Percentiles rank a stretch among this genome's conserved stretches.
Conservation (phyloP, 2,113 vertebrate genomes). For the Apteryx mantelli region DNA sequence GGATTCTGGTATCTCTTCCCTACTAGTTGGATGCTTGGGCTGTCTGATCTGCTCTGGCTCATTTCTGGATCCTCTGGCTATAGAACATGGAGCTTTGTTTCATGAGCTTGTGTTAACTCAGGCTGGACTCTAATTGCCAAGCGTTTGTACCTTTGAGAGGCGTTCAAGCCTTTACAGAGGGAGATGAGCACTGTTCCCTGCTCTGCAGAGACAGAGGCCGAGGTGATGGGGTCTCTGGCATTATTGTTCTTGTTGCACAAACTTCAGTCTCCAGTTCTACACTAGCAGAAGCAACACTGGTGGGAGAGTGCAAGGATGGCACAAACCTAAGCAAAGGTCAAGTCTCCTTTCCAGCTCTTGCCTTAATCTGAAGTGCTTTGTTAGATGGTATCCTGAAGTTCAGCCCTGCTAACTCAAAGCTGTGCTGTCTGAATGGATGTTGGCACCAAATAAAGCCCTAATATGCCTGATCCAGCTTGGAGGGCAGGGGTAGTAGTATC, state of each 20-base stretch:
- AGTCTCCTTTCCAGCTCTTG: no score
- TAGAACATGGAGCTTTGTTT: rapidly evolving
- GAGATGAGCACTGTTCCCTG: rapidly evolving
- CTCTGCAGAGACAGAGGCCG: background rate
- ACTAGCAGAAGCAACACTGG: no score
- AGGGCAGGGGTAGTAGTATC: no score
- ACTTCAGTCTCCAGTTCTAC: background rate
- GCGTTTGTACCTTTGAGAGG: background rate
- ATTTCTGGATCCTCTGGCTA: background rate
- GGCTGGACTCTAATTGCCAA: background rate
- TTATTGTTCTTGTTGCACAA: background rate
- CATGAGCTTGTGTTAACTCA: background rate
- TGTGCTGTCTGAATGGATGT: no score
- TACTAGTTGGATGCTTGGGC: rapidly evolving
- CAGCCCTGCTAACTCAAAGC: no score
- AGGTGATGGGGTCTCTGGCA: background rate
- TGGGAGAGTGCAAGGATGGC: background rate
- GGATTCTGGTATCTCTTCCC: background rate
- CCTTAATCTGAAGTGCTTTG: no score
- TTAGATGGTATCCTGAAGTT: no score
- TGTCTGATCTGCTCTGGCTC: background rate
- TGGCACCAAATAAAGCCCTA: no score
- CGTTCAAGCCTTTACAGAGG: background rate
- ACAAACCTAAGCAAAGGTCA: no score
- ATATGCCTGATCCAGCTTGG: no score